phyloP scores from a whole-genome alignment of 1,140 invertebrate genomes.

The Drosophila persimilis region DNA sequence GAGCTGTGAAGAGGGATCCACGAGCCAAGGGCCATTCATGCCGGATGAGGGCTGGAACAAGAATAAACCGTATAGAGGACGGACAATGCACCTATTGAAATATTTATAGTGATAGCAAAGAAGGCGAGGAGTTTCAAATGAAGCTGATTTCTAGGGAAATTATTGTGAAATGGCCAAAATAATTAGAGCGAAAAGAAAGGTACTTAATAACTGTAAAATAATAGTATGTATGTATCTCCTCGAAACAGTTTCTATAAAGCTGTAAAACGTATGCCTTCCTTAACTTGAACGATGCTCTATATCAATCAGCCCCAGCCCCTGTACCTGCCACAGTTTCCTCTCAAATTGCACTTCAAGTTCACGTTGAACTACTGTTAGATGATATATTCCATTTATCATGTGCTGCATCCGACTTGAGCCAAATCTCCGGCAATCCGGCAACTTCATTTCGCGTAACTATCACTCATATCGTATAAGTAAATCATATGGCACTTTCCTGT shows the following conservation, averaged over 20 bases:
- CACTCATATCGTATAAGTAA: slow-evolving; percentile 45
- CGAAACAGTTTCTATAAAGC: too few relatives aligned
- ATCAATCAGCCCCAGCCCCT: too few relatives aligned
- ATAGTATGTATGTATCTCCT: too few relatives aligned
- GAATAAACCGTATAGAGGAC: slow-evolving; percentile 11
- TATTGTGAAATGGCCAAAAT: slow-evolving; percentile 43
- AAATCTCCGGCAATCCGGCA: not conserved
- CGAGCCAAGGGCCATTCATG: slow-evolving; percentile 27
- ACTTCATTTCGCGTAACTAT: slow-evolving; percentile 29
- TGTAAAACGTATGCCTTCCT: not conserved
- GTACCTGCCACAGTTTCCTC: not conserved
- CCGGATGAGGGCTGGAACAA: slow-evolving; percentile 12
- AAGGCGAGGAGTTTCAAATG: slow-evolving; percentile 11
- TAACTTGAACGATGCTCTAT: not conserved
- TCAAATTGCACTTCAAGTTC: not conserved
- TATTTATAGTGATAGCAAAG: slow-evolving; percentile 55
- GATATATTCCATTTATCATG: slow-evolving; percentile 3
- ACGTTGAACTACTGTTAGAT: not conserved
- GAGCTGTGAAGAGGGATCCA: slow-evolving; percentile 6
- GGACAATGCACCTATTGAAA: slow-evolving; percentile 65
- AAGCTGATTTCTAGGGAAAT: slow-evolving; percentile 43
- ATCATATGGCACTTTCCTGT: slow-evolving; percentile 60
- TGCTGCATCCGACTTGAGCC: not conserved
- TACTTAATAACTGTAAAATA: slow-evolving; percentile 13
- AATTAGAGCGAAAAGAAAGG: not conserved